Conservation (phyloP, 1,140 invertebrate species). For the Neodiprion pinetum region DNA sequence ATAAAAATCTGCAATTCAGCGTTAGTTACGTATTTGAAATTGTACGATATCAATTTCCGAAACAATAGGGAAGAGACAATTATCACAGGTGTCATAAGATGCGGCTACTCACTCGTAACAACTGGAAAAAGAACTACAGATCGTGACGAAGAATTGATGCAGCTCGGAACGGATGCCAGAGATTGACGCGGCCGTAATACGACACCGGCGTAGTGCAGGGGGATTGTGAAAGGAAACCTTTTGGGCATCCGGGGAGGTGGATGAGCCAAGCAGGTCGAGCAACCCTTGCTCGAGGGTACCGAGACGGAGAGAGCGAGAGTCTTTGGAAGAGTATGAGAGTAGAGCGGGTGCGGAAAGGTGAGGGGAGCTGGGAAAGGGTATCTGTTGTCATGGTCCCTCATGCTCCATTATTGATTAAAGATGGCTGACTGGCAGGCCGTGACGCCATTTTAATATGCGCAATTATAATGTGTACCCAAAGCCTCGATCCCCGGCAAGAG, state of each 20-base stretch:
- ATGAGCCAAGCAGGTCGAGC: conserved; percentile 25
- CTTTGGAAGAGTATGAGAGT: background rate
- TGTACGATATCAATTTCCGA: too few relatives aligned
- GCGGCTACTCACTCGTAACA: too few relatives aligned
- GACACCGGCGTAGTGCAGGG: background rate
- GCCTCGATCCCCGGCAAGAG: conserved; percentile 13
- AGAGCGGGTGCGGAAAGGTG: conserved; percentile 13
- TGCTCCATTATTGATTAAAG: conserved; percentile 63
- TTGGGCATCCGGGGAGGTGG: conserved; percentile 16
- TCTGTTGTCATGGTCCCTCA: conserved; percentile 63
- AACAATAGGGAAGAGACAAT: too few relatives aligned
- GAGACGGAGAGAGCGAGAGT: conserved; percentile 9
- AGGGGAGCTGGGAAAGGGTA: conserved; percentile 52
- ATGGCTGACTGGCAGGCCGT: conserved; percentile 52
- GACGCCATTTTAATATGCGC: conserved; percentile 62
- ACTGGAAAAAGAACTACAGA: too few relatives aligned
- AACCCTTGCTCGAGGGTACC: conserved; percentile 48
- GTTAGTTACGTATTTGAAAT: too few relatives aligned
- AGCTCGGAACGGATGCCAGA: background rate
- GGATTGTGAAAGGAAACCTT: background rate
- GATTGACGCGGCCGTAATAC: background rate
- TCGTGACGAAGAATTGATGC: too few relatives aligned
- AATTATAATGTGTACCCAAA: conserved; percentile 58
- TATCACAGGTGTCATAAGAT: too few relatives aligned
- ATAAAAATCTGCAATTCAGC: too few relatives aligned